Base-by-base conservation (phyloP, 2,888 invertebrate species). In the Eurytoma adleriae region DNA sequence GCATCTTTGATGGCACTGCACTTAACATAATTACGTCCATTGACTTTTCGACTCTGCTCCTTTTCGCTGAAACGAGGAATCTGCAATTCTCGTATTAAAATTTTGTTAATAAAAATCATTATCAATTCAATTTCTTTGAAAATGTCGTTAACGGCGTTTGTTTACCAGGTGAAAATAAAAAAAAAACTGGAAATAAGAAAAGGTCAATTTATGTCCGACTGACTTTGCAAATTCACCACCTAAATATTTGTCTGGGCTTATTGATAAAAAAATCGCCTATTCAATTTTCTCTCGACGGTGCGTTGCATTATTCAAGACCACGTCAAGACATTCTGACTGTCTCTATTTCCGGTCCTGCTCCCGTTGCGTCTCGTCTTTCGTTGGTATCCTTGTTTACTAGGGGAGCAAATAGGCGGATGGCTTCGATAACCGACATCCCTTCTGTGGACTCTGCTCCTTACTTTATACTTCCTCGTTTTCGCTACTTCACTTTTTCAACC, bases 271-370 rank as follows among this genome's bases (percentile, higher is more conserved):
- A 56, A 56, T 56, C 27, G 57, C 24, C 85, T 84, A 86, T 86
- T 86, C 86, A 86, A 86, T 87, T 87, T 87, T 86, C 83, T 84
- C 83, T 79, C 80, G 73, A 10, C 2, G 54, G 76, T 80, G 83
- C 83, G 84, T 86, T 87, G 86, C 86, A 87, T 87, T 87, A 87
- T 87, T 87, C 87, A 87, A 85, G 75, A 83, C 85, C 80, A 81
- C 86, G 83, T 84, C 86, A 86, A 86, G 86, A 85, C 86, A 87
- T 86, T 77, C 86, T 83, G 85, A 84, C 86, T 86, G 85, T 86
- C 86, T 86, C 86, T 86, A 86, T 87, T 87, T 87, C 86, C 85
- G 84, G 83, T 79, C 71, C 82, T 69, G 79, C 78, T 73, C 56
- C 30, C 27, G 16, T 5, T 16, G 72, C 70, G 10, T 77, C 67